phyloP scores from a whole-genome alignment of 2,797 vertebrate species.

The Xenentodon cancila region DNA sequence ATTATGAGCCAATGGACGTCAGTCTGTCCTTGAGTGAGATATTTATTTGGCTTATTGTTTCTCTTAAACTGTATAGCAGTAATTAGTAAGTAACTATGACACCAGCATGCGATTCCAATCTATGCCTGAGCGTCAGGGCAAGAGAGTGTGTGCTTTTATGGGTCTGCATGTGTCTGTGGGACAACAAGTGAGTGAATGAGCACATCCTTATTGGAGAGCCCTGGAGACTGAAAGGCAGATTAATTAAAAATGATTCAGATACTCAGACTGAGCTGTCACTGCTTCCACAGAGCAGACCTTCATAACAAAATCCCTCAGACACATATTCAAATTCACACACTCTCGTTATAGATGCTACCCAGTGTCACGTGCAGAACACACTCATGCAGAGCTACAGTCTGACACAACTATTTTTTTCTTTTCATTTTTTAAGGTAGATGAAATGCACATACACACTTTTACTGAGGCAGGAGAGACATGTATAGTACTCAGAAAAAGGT shows the following conservation, averaged over 20 bases:
- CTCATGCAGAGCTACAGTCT: constrained; percentile 34
- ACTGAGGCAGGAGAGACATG: not conserved
- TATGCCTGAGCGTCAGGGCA: not conserved
- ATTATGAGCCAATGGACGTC: constrained; percentile 1
- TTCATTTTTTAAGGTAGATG: constrained; percentile 13
- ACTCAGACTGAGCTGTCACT: constrained; percentile 33
- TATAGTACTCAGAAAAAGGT: not conserved
- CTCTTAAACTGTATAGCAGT: constrained; percentile 5
- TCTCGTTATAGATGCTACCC: constrained; percentile 7
- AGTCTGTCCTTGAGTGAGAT: constrained; percentile 8
- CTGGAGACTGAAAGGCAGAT: constrained; percentile 61
- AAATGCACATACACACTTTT: not conserved
- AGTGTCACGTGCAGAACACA: constrained; percentile 15
- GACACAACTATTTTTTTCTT: constrained; percentile 31
- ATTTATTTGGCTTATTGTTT: constrained; percentile 22
- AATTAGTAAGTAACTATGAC: constrained; percentile 15
- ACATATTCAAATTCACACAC: not conserved
- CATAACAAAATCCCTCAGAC: constrained; percentile 32
- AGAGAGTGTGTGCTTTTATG: constrained; percentile 1
- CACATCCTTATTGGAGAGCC: constrained; percentile 34
- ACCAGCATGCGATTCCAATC: constrained; percentile 34
- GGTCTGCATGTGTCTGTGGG: constrained; percentile 26
- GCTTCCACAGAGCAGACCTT: constrained; percentile 23
- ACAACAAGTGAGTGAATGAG: constrained; percentile 36
- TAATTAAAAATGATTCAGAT: constrained; percentile 70